Base-by-base conservation (phyloP, 2,888 invertebrate genomes). In the Nycteola revayana region DNA sequence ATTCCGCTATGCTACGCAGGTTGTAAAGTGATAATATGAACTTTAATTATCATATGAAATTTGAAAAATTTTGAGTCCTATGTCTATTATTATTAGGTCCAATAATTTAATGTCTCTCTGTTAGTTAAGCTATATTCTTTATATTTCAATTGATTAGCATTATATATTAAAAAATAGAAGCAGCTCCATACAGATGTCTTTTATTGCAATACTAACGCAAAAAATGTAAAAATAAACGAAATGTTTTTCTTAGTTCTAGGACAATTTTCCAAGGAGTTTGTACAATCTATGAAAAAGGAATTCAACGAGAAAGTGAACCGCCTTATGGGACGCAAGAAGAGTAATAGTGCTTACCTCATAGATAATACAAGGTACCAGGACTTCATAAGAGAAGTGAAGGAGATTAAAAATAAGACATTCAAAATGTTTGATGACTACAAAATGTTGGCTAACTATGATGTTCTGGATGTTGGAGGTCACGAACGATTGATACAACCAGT, bases 371-470 rank as follows among this genome's bases (percentile, higher is more conserved):
- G 66, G 14, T 86, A 85, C 43, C 41, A 68, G 25, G 75, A 83
- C 1, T 73, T 83, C n/a, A 68, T 83, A 22, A 54, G 34, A 11
- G 76, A 83, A 39, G 53, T 83, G 4, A 75, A 73, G 29, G 49
- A 63, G 28, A 59, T 76, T 0, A 82, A 80, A 51, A 43, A 34
- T 5, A 78, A 76, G 44, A 8, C 10, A 9, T 14, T 52, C 5
- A 85, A 83, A 47, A 56, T 49, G 10, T 84, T 67, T 35, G 69
- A 77, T 9, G 85, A 86, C 34, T 84, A 68, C 21, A 78, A 70
- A 61, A 68, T 77, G 66, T 51, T 85, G 20, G 60, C 73, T 0
- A 79, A 59, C 40, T 85, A 83, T 45, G 81, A 83, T 44, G 36
- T 83, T 10, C 23, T 81, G 21, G 46, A 64, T 11, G 41, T 76